These are phyloP conservation scores for Cerastis rubricosa DNA, from an alignment of 2,888 invertebrate genomes.

Conservation along the genomic window DNA sequence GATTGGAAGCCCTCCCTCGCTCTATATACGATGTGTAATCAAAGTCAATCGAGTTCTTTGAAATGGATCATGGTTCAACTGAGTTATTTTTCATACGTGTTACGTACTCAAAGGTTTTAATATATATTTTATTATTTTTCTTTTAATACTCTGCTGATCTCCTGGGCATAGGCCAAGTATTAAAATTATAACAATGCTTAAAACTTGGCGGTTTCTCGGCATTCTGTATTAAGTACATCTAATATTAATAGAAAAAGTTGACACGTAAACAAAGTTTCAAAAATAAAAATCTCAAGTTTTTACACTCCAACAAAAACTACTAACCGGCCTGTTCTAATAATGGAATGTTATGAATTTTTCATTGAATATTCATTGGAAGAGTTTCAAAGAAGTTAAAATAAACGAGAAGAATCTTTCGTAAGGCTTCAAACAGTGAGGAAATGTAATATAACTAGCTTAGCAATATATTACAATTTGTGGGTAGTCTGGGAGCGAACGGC, in stretches of 20 bases:
- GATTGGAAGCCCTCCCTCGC: slow-evolving; percentile 62
- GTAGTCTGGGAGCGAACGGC: slow-evolving; percentile 76
- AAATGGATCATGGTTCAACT: slow-evolving; percentile 44
- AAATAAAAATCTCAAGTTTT: slow-evolving; percentile 23
- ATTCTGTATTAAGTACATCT: slow-evolving; percentile 30
- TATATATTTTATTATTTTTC: too few species aligned
- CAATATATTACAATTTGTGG: slow-evolving; percentile 84
- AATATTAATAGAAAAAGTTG: slow-evolving; percentile 64
- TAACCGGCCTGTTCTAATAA: slow-evolving; percentile 26
- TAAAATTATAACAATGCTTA: background rate
- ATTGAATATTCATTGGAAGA: slow-evolving; percentile 48
- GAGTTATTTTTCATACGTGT: slow-evolving; percentile 51
- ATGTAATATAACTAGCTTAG: slow-evolving; percentile 68
- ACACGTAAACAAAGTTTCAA: slow-evolving; percentile 29
- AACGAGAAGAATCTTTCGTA: slow-evolving; percentile 54
- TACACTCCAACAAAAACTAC: slow-evolving; percentile 36
- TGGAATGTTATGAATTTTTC: slow-evolving; percentile 27
- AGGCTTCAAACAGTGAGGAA: slow-evolving; percentile 49
- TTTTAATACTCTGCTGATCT: too few species aligned
- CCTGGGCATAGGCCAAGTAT: background rate
- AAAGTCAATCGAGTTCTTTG: slow-evolving; percentile 62
- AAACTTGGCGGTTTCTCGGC: background rate
- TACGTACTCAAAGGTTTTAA: slow-evolving; percentile 1
- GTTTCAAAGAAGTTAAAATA: slow-evolving; percentile 56
- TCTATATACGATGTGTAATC: slow-evolving; percentile 65